phyloP scores from a whole-genome alignment of 2,113 vertebrate genomes.

The Dermatemys mawii region DNA sequence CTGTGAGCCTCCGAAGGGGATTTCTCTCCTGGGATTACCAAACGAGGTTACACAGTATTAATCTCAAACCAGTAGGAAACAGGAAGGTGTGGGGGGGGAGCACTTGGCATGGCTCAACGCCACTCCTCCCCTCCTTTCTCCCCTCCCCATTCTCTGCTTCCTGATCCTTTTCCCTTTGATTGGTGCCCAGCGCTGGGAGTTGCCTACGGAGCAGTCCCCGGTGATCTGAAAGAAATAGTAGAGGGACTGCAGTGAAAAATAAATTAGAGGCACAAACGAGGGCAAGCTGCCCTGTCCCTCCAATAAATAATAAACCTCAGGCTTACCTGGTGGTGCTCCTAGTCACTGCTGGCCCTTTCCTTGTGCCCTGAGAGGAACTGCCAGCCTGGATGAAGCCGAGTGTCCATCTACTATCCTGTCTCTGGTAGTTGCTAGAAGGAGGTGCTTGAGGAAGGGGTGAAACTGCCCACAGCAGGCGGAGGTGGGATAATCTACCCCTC shows the following conservation, averaged over 20 bases:
- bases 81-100: conserved; percentile 57
- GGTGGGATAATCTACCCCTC: neutral
- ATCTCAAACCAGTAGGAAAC: conserved; percentile 39
- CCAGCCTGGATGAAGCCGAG: neutral
- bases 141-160: neutral
- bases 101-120: neutral
- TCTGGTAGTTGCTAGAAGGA: accelerated
- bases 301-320: neutral
- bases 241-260: neutral
- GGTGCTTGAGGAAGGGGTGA: neutral
- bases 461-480: neutral
- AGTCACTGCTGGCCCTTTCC: neutral
- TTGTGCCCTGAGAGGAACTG: neutral
- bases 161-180: conserved; percentile 35
- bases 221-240: neutral
- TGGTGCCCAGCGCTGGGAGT: neutral
- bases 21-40: neutral
- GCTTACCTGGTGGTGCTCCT: accelerated
- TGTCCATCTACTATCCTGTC: neutral
- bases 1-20: neutral
- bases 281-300: neutral
- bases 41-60: neutral
- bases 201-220: neutral
- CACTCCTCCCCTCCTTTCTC: neutral
- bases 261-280: neutral